phyloP scores from a whole-genome alignment of 2,113 vertebrate genomes.

The Calidris pygmaea region DNA sequence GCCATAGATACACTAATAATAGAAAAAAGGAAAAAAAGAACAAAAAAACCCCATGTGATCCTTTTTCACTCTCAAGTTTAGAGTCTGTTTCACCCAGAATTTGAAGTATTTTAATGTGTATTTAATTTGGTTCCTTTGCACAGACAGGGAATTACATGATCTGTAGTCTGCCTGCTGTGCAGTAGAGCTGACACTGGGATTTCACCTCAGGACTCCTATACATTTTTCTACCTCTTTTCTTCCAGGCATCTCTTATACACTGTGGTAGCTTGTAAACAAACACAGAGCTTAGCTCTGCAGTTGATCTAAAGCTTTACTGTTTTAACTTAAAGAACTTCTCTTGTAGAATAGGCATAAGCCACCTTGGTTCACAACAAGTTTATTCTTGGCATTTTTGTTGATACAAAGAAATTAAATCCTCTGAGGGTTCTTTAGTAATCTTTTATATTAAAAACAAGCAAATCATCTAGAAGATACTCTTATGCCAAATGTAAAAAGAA shows the following conservation, averaged over 20 bases:
- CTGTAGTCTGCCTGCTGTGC: not conserved
- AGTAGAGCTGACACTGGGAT: not conserved
- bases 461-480: not conserved
- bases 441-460: not conserved
- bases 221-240: not conserved
- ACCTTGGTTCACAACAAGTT: not conserved
- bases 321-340: not conserved
- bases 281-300: not conserved
- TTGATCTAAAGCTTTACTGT: not conserved
- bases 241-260: not conserved
- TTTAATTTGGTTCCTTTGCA: not conserved
- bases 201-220: not conserved
- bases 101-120: not conserved
- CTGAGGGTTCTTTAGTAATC: not conserved
- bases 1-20: constrained; percentile 91
- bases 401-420: not conserved
- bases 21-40: not conserved
- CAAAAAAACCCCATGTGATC: fast-evolving
- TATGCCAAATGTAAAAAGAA: not conserved
- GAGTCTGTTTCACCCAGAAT: not conserved
- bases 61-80: not conserved
- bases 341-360: not conserved
- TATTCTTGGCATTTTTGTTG: not conserved
- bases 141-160: not conserved
- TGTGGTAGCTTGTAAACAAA: not conserved